Conservation (phyloP, 2,888 invertebrate genomes). For the Pseudococcus viburni region DNA sequence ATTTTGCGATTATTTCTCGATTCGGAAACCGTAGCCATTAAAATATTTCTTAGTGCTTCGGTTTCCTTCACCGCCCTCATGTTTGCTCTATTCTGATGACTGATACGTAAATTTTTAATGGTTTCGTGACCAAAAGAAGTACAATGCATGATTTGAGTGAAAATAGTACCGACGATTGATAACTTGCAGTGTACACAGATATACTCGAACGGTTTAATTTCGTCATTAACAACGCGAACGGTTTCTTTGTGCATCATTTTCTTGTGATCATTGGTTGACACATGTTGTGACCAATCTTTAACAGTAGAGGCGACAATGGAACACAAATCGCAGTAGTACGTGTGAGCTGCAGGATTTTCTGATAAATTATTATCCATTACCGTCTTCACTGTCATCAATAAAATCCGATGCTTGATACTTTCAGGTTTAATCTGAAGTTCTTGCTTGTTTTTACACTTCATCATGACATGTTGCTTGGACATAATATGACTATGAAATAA, state of each 20-base stretch:
- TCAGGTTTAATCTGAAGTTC: background rate
- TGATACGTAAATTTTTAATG: background rate
- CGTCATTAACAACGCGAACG: background rate
- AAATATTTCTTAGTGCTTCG: background rate
- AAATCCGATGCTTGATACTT: background rate
- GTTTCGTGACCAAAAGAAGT: constrained; percentile 30
- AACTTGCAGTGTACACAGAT: constrained; percentile 16
- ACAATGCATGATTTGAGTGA: background rate
- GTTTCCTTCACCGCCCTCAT: background rate
- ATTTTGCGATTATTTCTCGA: background rate
- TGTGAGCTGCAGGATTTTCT: background rate
- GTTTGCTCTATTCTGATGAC: background rate
- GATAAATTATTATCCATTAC: background rate
- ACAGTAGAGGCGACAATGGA: background rate
- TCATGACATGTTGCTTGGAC: background rate
- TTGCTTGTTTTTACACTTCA: background rate
- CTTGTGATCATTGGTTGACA: background rate
- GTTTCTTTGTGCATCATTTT: background rate
- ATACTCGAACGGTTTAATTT: constrained; percentile 3
- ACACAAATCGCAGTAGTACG: constrained; percentile 50
- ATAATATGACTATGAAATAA: constrained; percentile 22
- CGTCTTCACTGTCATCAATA: background rate
- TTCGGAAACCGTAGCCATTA: background rate
- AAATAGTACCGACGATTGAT: constrained; percentile 43
- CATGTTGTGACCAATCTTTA: constrained; percentile 4